Conservation (phyloP, 2,888 invertebrate species). For the Noctua comes region DNA sequence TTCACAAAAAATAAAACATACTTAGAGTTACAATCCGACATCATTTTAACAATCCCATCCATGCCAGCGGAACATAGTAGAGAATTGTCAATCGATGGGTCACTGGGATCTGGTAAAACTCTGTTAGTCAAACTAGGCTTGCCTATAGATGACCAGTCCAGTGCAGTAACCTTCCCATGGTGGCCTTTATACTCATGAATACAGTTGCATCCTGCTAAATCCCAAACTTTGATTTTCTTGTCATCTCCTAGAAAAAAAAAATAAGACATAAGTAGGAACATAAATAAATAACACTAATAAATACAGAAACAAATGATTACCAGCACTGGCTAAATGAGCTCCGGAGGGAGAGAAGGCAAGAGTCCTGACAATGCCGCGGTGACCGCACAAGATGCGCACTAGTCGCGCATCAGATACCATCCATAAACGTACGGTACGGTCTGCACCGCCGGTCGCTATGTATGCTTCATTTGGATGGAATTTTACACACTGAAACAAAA, state of each 20-base stretch:
- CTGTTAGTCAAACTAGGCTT: constrained; percentile 82
- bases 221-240: constrained; percentile 93
- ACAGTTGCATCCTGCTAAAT: constrained; percentile 91
- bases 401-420: constrained; percentile 95
- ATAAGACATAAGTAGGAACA: not conserved
- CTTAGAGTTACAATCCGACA: constrained; percentile 91
- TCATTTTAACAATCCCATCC: constrained; percentile 91
- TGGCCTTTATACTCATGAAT: constrained; percentile 92
- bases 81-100: constrained; percentile 79
- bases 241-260: constrained; percentile 91
- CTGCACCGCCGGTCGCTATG: constrained; percentile 97
- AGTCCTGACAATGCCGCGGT: constrained; percentile 93
- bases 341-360: constrained; percentile 96
- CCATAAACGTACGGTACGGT: constrained; percentile 97
- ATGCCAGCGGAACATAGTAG: constrained; percentile 92
- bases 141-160: constrained; percentile 91
- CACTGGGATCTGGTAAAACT: constrained; percentile 75
- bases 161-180: constrained; percentile 90
- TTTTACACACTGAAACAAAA: constrained; percentile 92
- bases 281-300: constrained; percentile 7
- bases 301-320: constrained; percentile 79
- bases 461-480: constrained; percentile 98
- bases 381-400: constrained; percentile 94
- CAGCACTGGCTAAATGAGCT: constrained; percentile 95
- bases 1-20: constrained; percentile 71